phyloP scores from a whole-genome alignment of 2,797 vertebrate genomes.

The Limnodromus scolopaceus region DNA sequence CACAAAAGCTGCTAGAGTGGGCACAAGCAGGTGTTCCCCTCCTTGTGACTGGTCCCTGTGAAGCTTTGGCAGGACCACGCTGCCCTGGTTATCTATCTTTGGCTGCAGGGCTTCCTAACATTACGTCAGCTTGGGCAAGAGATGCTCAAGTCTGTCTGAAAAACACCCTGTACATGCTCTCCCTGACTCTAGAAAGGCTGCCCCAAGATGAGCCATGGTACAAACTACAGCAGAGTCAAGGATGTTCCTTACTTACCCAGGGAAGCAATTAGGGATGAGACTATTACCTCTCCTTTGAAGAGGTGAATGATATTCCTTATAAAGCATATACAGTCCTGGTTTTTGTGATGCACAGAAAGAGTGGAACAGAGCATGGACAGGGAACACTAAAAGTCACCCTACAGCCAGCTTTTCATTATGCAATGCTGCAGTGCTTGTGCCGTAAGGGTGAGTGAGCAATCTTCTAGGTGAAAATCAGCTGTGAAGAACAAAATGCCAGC shows the following conservation, averaged over 20 bases:
- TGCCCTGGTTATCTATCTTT: background rate
- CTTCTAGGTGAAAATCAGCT: slow-evolving; percentile 16
- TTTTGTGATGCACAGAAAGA: background rate
- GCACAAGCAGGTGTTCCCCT: background rate
- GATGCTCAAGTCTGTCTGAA: background rate
- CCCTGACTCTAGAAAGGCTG: background rate
- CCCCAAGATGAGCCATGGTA: background rate
- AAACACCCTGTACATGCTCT: background rate
- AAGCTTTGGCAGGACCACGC: fast-evolving
- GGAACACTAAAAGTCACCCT: slow-evolving; percentile 3
- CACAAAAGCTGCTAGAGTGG: background rate
- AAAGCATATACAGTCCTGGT: background rate
- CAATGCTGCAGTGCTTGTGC: slow-evolving; percentile 40
- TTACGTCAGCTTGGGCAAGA: background rate
- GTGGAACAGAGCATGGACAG: background rate
- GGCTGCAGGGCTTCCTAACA: background rate
- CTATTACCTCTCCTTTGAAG: background rate
- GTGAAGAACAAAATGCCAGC: slow-evolving; percentile 25
- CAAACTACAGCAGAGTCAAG: background rate
- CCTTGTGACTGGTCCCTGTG: background rate
- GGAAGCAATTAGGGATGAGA: background rate
- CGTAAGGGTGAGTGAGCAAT: slow-evolving; percentile 42
- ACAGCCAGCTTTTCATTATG: slow-evolving; percentile 38
- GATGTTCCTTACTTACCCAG: background rate
- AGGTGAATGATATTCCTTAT: background rate